phyloP scores from a whole-genome alignment of 2,888 invertebrate genomes.

The Acanthosoma haemorrhoidale region DNA sequence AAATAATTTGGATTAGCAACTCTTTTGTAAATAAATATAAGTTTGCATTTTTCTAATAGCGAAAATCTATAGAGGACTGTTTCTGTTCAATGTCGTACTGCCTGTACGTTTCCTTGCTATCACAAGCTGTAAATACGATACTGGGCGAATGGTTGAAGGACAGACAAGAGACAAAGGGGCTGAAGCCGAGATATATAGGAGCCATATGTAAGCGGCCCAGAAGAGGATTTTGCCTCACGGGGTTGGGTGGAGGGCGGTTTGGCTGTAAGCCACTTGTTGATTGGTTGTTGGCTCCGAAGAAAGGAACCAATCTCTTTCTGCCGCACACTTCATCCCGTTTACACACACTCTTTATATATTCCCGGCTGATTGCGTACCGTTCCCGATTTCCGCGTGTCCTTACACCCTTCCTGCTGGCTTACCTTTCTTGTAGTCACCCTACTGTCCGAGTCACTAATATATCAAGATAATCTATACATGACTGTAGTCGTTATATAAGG shows the following conservation, averaged over 20 bases:
- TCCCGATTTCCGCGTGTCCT: background rate
- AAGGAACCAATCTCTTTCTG: slow-evolving; percentile 12
- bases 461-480: too few relatives aligned
- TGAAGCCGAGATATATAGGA: background rate
- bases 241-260: background rate
- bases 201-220: background rate
- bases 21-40: too few relatives aligned
- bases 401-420: background rate
- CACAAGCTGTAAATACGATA: too few relatives aligned
- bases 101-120: too few relatives aligned
- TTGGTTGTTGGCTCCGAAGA: slow-evolving; percentile 18
- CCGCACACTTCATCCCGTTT: background rate
- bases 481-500: too few relatives aligned
- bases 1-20: too few relatives aligned
- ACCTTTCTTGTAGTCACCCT: background rate
- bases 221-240: background rate
- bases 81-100: too few relatives aligned
- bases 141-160: too few relatives aligned
- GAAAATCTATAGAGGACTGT: too few relatives aligned
- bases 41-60: too few relatives aligned
- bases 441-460: too few relatives aligned
- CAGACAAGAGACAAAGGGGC: background rate
- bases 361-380: background rate
- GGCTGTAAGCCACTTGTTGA: slow-evolving; percentile 24
- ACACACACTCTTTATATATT: background rate